Conservation (phyloP, 2,797 vertebrate genomes). For the Denticeps clupeoides region DNA sequence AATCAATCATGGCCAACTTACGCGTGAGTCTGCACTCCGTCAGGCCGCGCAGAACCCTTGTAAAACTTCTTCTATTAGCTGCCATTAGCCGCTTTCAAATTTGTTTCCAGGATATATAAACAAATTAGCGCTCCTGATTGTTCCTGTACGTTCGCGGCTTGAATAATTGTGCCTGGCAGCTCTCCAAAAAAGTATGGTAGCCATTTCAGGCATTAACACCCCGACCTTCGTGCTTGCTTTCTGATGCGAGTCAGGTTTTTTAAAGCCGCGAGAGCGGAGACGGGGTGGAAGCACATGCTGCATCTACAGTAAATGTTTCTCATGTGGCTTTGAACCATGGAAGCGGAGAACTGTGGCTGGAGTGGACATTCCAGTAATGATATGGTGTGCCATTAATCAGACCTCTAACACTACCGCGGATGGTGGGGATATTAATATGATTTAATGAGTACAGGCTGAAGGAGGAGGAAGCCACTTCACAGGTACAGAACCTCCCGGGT, state of each 20-base stretch:
- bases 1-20: constrained; percentile 46
- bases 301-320: neutral
- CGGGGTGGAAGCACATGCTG: constrained; percentile 8
- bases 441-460: neutral
- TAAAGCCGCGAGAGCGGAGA: constrained; percentile 11
- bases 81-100: constrained; percentile 52
- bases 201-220: constrained; percentile 43
- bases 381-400: too few relatives aligned
- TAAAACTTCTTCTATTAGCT: constrained; percentile 47
- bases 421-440: constrained; percentile 3
- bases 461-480: constrained; percentile 21
- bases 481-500: constrained; percentile 25
- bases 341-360: too few relatives aligned
- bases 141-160: constrained; percentile 46
- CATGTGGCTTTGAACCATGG: too few relatives aligned
- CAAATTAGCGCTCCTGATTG: constrained; percentile 44
- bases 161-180: constrained; percentile 53
- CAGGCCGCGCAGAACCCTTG: constrained; percentile 34
- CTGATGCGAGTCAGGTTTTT: constrained; percentile 40
- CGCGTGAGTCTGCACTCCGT: constrained; percentile 40
- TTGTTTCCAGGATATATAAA: constrained; percentile 62
- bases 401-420: neutral
- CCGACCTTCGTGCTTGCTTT: constrained; percentile 30
- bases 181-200: constrained; percentile 26
- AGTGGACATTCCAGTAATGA: too few relatives aligned